Conservation (phyloP, 2,888 invertebrate genomes). For the Gortyna flavago region DNA sequence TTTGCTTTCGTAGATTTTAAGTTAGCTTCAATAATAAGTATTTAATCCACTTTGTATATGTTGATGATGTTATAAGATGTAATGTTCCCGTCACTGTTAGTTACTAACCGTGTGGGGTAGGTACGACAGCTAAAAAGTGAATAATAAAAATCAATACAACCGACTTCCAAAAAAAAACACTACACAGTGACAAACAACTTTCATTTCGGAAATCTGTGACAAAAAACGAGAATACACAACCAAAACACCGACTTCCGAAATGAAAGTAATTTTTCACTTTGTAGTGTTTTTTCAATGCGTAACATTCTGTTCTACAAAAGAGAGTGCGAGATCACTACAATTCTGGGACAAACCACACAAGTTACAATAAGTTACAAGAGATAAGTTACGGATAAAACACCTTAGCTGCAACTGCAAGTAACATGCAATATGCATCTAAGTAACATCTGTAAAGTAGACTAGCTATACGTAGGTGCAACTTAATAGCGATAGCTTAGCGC, state of each 20-base stretch:
- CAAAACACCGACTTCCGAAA: background rate
- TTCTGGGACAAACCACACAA: background rate
- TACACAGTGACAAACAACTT: background rate
- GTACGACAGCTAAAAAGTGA: background rate
- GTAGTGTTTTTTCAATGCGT: background rate
- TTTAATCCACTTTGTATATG: background rate
- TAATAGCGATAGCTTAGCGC: conserved; percentile 44
- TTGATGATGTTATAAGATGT: background rate
- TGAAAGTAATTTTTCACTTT: background rate
- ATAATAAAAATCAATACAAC: background rate
- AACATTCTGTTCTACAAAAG: background rate
- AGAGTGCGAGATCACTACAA: background rate
- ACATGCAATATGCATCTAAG: conserved; percentile 25
- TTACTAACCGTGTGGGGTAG: background rate
- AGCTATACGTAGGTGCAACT: background rate
- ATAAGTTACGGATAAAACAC: background rate
- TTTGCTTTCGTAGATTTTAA: no score
- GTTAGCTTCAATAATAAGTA: no score
- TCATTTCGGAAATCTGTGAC: no score
- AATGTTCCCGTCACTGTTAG: no score
- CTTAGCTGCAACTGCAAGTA: conserved; percentile 6
- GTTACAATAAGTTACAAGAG: conserved; percentile 1
- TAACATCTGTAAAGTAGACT: conserved; percentile 26
- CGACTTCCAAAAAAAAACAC: no score
- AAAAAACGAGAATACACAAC: no score